Percentiles rank a stretch among this genome's conserved stretches.
These are phyloP conservation scores for Pristionchus arcanus DNA, from an alignment of 2,888 invertebrate genomes.

Conservation along the genomic window DNA sequence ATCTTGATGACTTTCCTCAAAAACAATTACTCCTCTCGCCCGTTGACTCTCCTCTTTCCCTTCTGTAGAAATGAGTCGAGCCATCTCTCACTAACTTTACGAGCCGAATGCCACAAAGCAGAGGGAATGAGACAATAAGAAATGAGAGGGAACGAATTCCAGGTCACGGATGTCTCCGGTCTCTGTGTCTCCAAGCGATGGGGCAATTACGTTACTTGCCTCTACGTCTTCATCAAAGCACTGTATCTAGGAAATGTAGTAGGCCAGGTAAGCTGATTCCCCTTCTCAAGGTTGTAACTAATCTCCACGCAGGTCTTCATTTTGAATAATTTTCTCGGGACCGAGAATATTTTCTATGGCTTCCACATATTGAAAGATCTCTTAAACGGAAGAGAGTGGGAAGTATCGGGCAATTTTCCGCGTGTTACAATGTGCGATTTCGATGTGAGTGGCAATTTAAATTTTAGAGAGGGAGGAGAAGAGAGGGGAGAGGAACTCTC, in stretches of 20 bases:
- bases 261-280: constrained; percentile 64
- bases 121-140: not conserved
- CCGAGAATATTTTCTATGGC: constrained; percentile 80
- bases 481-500: not conserved
- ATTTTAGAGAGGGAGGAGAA: constrained; percentile 31
- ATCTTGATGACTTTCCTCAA: constrained; percentile 35
- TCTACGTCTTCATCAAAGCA: constrained; percentile 80
- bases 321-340: constrained; percentile 80
- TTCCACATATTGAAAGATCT: constrained; percentile 79
- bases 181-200: constrained; percentile 79
- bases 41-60: constrained; percentile 27
- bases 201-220: constrained; percentile 79
- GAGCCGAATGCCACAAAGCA: not conserved
- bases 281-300: not conserved
- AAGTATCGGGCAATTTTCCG: constrained; percentile 79
- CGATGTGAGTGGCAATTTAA: constrained; percentile 68
- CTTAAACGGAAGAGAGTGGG: constrained; percentile 79
- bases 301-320: constrained; percentile 77
- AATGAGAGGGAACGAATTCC: constrained; percentile 51
- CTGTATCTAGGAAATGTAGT: constrained; percentile 79
- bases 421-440: constrained; percentile 80
- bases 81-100: constrained; percentile 20
- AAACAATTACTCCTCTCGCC: constrained; percentile 52
- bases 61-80: constrained; percentile 52
- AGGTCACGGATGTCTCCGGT: constrained; percentile 78